Evolutionary conservation across 2,797 vertebrate species (phyloP).

Genomic region (Botia kubotai): DNA sequence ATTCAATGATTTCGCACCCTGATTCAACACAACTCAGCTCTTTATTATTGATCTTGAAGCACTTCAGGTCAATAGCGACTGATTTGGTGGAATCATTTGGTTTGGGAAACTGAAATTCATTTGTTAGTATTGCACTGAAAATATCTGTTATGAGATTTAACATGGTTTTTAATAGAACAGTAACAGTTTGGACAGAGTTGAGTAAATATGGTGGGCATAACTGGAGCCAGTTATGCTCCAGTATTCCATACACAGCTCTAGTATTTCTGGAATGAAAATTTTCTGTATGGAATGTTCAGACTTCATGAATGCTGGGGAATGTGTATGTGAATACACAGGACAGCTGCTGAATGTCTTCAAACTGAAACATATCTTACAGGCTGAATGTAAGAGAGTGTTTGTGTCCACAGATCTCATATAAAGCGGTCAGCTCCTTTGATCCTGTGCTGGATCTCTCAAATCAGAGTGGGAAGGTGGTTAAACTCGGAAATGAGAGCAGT

Average conservation of each 20-base stretch:
- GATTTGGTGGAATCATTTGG: slow-evolving; percentile 79
- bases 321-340: too few species aligned
- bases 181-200: not conserved
- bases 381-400: not conserved
- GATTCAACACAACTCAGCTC: not conserved
- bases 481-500: slow-evolving; percentile 93
- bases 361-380: not conserved
- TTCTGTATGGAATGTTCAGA: too few species aligned
- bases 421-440: too few species aligned
- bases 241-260: too few species aligned
- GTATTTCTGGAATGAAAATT: too few species aligned
- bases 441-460: slow-evolving; percentile 96
- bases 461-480: slow-evolving; percentile 95
- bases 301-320: too few species aligned
- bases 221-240: too few species aligned
- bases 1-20: slow-evolving; percentile 54
- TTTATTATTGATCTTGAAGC: slow-evolving; percentile 63
- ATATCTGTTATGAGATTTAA: not conserved
- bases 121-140: slow-evolving; percentile 8
- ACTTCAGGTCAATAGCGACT: slow-evolving; percentile 74
- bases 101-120: slow-evolving; percentile 58
- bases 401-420: too few species aligned
- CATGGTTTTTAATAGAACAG: too few species aligned
- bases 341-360: too few species aligned
- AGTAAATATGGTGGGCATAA: too few species aligned